A percentile compares a stretch with the other conserved stretches of the same genome.
phyloP scores from a whole-genome alignment of 2,888 invertebrate species.

The Lucinisca nassula region DNA sequence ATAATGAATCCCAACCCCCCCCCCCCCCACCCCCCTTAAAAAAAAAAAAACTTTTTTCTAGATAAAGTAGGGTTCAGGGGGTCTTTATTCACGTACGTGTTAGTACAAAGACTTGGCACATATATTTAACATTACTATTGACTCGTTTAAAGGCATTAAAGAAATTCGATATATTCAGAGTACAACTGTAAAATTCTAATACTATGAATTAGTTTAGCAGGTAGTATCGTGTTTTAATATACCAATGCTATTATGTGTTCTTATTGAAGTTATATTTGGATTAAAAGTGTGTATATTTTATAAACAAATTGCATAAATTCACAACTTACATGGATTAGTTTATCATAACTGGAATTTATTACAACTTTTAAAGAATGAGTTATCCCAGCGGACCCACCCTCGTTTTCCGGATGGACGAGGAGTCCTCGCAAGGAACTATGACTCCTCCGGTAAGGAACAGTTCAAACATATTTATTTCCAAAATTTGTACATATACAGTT shows the following conservation, averaged over 20 bases:
- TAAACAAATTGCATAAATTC: background rate
- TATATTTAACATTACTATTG: too few relatives aligned
- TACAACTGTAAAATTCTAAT: background rate
- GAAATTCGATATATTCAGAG: background rate
- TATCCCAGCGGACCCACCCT: conserved; percentile 10
- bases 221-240: conserved; percentile 5
- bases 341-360: too few relatives aligned
- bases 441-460: conserved; percentile 16
- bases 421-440: conserved; percentile 18
- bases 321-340: too few relatives aligned
- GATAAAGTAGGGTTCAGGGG: too few relatives aligned
- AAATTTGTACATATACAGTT: too few relatives aligned
- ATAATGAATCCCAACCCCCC: too few relatives aligned
- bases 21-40: too few relatives aligned
- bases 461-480: background rate
- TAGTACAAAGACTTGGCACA: too few relatives aligned
- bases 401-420: conserved; percentile 25
- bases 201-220: background rate
- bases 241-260: background rate
- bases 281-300: background rate
- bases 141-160: too few relatives aligned
- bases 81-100: too few relatives aligned
- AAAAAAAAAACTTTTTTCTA: too few relatives aligned
- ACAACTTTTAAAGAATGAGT: background rate
- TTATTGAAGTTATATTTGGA: background rate